Base-by-base conservation (phyloP, 2,113 vertebrate species). In the Enhydra lutris region DNA sequence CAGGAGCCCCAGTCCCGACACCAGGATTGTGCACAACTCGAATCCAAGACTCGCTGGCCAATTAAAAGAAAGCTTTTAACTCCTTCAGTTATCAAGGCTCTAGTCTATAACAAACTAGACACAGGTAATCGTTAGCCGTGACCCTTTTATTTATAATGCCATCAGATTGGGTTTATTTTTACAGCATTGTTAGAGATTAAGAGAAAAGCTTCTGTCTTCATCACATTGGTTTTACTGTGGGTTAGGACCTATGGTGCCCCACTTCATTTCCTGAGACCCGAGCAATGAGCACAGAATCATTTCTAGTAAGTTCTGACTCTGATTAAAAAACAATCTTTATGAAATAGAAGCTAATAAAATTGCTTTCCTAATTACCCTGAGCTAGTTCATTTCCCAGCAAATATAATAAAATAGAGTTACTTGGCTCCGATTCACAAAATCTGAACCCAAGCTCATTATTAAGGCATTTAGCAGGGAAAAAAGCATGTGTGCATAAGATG, bases 331-430 rank as follows among this genome's bases (percentile, higher is more conserved):
- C 99, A 99, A 99, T 99, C 98, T 99, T 98, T 99, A 99, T 99
- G 99, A 99, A 99, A 99, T 99, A 99, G 99, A 99, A 98, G 99
- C 99, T 99, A 99, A 99, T 99, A 99, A 99, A 99, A 99, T 99
- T 99, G 99, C 98, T 98, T 99, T 99, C 99, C 98, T 99, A 99
- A 99, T 99, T 99, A 99, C 98, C 98, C 98, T 98, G 99, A 99
- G 98, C 99, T 99, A 99, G 98, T 99, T 99, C 99, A 99, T 99
- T 99, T 99, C 99, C 99, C 99, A 99, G 98, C 98, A 99, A 99
- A 99, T 99, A 99, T 98, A 99, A 99, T 99, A 99, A 99, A 99
- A 99, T 98, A 98, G 98, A 99, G 98, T 99, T 98, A 98, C 99
- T 99, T 99, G 99, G 99, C 99, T 99, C 98, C 61, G 97, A 99